Conservation (phyloP, 2,113 vertebrate species). For the Dipodomys ordii region DNA sequence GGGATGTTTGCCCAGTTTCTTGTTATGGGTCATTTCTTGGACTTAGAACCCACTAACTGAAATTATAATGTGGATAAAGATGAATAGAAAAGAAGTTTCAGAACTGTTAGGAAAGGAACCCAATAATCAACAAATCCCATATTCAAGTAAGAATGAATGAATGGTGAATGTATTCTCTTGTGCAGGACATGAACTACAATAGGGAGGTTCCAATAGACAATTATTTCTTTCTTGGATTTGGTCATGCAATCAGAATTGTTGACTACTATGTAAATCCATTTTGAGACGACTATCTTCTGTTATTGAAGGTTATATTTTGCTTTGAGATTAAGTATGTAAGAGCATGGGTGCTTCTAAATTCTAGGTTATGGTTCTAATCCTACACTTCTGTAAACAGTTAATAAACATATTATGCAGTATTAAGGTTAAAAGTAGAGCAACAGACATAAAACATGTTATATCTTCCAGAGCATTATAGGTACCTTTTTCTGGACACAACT, state of each 20-base stretch:
- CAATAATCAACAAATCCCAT: neutral
- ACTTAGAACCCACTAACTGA: neutral
- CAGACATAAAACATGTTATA: too few species aligned
- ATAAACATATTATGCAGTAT: neutral
- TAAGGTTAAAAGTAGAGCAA: too few species aligned
- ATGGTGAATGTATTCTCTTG: neutral
- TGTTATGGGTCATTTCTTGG: neutral
- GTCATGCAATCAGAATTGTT: neutral
- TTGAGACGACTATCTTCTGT: neutral
- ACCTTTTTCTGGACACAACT: too few species aligned
- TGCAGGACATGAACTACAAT: neutral
- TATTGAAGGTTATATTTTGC: neutral
- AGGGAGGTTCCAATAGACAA: too few species aligned
- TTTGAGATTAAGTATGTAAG: too few species aligned
- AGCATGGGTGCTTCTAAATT: too few species aligned
- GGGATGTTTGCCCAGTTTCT: neutral
- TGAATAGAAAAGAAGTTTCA: neutral
- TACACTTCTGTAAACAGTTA: neutral
- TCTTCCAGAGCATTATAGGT: too few species aligned
- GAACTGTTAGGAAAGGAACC: neutral
- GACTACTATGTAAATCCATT: neutral
- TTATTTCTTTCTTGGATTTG: neutral
- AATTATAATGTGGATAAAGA: neutral
- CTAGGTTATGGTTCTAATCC: too few species aligned
- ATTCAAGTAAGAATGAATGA: neutral